phyloP scores from a whole-genome alignment of 1,140 invertebrate species.

The Tribolium madens region DNA sequence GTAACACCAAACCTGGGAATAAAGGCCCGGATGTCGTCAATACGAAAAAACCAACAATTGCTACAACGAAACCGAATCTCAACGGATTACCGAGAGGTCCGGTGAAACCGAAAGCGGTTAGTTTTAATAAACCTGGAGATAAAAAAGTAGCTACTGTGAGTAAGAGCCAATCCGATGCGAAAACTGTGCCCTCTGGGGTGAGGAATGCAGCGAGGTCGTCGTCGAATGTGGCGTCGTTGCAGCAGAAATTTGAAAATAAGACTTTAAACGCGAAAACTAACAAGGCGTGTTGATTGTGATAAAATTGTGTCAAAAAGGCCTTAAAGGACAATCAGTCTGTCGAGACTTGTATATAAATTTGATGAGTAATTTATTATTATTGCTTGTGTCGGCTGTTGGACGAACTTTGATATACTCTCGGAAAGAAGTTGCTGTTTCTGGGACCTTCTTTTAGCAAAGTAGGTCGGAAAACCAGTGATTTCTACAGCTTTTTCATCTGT shows the following conservation, averaged over 20 bases:
- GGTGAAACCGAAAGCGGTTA: slow-evolving; percentile 46
- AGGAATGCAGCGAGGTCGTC: slow-evolving; percentile 68
- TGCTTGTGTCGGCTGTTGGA: background rate
- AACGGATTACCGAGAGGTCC: slow-evolving; percentile 53
- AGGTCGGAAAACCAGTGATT: background rate
- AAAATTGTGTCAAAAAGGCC: slow-evolving; percentile 36
- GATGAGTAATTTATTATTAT: slow-evolving; percentile 18
- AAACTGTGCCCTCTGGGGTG: slow-evolving; percentile 62
- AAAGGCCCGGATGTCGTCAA: slow-evolving; percentile 75
- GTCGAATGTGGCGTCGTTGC: slow-evolving; percentile 79
- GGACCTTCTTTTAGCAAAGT: too few relatives aligned
- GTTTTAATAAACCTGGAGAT: slow-evolving; percentile 57
- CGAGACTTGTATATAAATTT: slow-evolving; percentile 21
- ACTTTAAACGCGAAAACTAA: background rate
- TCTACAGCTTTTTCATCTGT: too few relatives aligned
- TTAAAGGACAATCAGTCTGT: slow-evolving; percentile 29
- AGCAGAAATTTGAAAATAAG: slow-evolving; percentile 78
- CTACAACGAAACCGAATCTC: slow-evolving; percentile 52
- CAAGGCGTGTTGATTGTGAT: slow-evolving; percentile 33
- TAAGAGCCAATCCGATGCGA: slow-evolving; percentile 54
- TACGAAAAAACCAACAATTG: slow-evolving; percentile 54
- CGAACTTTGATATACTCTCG: background rate
- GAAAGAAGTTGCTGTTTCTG: too few relatives aligned
- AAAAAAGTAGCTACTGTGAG: slow-evolving; percentile 53
- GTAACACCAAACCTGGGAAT: slow-evolving; percentile 67